A percentile compares a stretch with the other conserved stretches of the same genome.
Evolutionary conservation across 2,888 invertebrate species (phyloP).

Genomic region (Agapostemon virescens): DNA sequence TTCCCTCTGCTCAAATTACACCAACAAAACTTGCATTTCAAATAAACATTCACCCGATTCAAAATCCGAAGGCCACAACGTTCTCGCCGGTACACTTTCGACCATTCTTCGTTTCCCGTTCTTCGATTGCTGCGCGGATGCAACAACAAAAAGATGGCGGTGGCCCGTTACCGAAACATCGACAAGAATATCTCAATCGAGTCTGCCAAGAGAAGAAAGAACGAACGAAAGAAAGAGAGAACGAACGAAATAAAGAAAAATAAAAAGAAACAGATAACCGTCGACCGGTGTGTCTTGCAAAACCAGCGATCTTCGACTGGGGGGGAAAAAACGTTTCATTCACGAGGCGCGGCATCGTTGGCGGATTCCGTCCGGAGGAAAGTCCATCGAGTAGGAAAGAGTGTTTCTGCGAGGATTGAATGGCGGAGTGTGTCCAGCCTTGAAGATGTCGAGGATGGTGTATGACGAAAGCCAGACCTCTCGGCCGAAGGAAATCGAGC

Average conservation of each 20-base stretch:
- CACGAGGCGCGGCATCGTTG: neutral
- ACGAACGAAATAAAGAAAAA: too few relatives aligned
- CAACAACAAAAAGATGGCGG: neutral
- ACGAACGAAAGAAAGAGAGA: too few relatives aligned
- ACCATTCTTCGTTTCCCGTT: too few relatives aligned
- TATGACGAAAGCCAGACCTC: conserved; percentile 38
- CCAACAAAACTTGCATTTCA: neutral
- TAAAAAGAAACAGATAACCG: too few relatives aligned
- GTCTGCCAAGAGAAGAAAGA: neutral
- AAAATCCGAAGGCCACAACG: neutral
- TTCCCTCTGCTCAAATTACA: neutral
- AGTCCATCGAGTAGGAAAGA: conserved; percentile 15
- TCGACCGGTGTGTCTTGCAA: neutral
- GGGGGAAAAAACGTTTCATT: neutral
- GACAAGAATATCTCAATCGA: neutral
- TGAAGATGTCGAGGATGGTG: conserved; percentile 29
- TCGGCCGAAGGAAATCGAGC: conserved; percentile 41
- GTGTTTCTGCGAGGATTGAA: neutral
- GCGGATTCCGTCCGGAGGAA: conserved; percentile 13
- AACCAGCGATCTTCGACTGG: neutral
- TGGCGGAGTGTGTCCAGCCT: conserved; percentile 26
- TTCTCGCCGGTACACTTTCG: neutral
- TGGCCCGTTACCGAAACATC: neutral
- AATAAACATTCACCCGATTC: too few relatives aligned
- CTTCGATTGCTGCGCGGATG: too few relatives aligned